Evolutionary conservation across 2,888 invertebrate genomes (phyloP).

Genomic region (Leucozona laternaria): DNA sequence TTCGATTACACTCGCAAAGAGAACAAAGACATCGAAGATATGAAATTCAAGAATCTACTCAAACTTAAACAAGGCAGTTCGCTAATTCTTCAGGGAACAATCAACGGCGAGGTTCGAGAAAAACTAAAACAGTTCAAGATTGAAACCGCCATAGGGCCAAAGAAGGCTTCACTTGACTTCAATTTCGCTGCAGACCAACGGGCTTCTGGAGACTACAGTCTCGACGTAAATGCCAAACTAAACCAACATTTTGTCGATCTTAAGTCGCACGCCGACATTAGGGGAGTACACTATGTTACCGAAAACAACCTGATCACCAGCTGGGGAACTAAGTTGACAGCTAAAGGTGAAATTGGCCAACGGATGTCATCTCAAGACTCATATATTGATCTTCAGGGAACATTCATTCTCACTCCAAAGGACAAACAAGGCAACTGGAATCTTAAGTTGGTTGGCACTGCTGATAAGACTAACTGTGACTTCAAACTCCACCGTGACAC

Average conservation of each 20-base stretch:
- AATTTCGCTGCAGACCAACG: conserved; percentile 83
- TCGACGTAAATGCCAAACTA: conserved; percentile 86
- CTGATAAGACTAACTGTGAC: conserved; percentile 83
- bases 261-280: conserved; percentile 80
- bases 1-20: conserved; percentile 76
- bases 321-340: conserved; percentile 80
- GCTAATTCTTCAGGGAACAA: conserved; percentile 78
- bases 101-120: conserved; percentile 86
- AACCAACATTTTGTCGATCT: conserved; percentile 81
- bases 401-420: conserved; percentile 78
- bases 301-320: conserved; percentile 80
- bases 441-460: conserved; percentile 79
- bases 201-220: conserved; percentile 83
- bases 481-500: conserved; percentile 81
- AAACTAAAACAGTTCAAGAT: conserved; percentile 86
- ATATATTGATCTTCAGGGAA: conserved; percentile 80
- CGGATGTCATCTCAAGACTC: conserved; percentile 79
- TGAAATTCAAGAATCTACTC: conserved; percentile 77
- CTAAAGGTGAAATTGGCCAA: conserved; percentile 81
- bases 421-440: conserved; percentile 80
- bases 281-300: conserved; percentile 80
- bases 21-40: conserved; percentile 56
- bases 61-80: conserved; percentile 76
- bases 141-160: conserved; percentile 86
- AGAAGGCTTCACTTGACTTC: conserved; percentile 85